phyloP scores from a whole-genome alignment of 2,113 vertebrate genomes.

The Aspidoscelis tigris region DNA sequence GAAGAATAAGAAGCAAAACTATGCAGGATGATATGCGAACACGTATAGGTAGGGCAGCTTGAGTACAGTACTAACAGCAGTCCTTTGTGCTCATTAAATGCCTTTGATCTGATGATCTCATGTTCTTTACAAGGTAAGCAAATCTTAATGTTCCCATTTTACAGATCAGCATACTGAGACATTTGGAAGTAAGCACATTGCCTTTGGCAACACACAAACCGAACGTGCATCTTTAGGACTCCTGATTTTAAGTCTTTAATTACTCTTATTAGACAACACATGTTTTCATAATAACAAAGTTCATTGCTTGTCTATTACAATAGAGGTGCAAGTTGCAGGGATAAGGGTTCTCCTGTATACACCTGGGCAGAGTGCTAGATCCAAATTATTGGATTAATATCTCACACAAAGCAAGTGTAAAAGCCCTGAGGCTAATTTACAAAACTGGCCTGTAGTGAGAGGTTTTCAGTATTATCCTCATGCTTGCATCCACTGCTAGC shows the following conservation, averaged over 20 bases:
- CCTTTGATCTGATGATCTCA: slow-evolving; percentile 7
- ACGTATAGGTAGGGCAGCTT: neutral
- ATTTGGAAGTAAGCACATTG: fast-evolving
- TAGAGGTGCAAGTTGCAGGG: neutral
- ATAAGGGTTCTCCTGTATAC: neutral
- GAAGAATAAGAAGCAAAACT: neutral
- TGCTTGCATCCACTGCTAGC: too few relatives aligned
- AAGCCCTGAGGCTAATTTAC: too few relatives aligned
- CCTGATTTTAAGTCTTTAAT: slow-evolving; percentile 8
- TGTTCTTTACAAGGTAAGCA: neutral
- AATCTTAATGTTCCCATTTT: neutral
- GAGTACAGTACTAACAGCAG: neutral
- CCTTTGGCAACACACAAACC: neutral
- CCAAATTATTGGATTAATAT: too few relatives aligned
- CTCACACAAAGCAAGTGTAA: too few relatives aligned
- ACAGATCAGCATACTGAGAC: fast-evolving
- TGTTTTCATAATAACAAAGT: slow-evolving; percentile 10
- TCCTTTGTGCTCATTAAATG: neutral
- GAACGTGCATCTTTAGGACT: neutral
- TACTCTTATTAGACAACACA: neutral
- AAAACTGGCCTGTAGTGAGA: too few relatives aligned
- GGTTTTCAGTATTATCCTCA: too few relatives aligned
- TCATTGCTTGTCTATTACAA: neutral
- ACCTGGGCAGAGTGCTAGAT: neutral
- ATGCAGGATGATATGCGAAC: neutral